phyloP scores from a whole-genome alignment of 2,113 vertebrate species.

The Callospermophilus lateralis region DNA sequence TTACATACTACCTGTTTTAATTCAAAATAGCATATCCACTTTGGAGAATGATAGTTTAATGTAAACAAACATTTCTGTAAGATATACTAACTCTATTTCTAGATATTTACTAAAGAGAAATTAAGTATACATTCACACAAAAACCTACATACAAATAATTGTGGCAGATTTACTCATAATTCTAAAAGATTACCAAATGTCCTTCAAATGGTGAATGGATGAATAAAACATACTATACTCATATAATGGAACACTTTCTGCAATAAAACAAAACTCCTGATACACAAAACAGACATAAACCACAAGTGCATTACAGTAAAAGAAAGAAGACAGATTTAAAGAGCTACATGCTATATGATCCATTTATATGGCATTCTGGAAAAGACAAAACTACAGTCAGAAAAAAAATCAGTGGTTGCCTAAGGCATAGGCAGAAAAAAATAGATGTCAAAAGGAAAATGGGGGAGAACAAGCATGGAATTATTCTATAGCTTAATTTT shows the following conservation, averaged over 20 bases:
- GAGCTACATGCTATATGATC: not conserved
- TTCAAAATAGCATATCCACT: not conserved
- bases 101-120: not conserved
- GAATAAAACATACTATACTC: not conserved
- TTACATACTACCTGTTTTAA: not conserved
- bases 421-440: not conserved
- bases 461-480: not conserved
- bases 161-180: not conserved
- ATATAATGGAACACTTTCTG: not conserved
- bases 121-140: not conserved
- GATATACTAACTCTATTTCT: not conserved
- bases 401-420: not conserved
- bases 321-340: not conserved
- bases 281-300: not conserved
- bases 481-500: not conserved
- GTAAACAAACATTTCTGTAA: not conserved
- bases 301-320: not conserved
- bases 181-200: not conserved
- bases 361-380: not conserved
- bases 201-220: not conserved
- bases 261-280: conserved; percentile 4
- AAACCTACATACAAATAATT: not conserved
- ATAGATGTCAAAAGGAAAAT: not conserved
- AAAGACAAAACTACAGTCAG: not conserved
- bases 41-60: not conserved